A percentile compares a stretch with the other conserved stretches of the same genome.
phyloP scores from a whole-genome alignment of 2,113 vertebrate genomes.

The Pachypanchax playfairii region DNA sequence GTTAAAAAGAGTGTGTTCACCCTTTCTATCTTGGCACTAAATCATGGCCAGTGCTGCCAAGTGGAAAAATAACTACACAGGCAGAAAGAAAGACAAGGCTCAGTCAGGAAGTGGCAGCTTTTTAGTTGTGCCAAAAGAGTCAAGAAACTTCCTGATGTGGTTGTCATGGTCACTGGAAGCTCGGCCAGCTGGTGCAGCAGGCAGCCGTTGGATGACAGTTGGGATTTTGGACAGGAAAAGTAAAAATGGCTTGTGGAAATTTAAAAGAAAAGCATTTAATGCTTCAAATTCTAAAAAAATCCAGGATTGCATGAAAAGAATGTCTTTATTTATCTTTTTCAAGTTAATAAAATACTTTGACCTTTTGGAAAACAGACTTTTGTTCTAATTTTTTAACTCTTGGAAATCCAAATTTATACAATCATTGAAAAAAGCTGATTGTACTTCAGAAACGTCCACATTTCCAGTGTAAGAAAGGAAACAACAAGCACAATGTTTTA shows the following conservation, averaged over 20 bases:
- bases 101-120: slow-evolving; percentile 79
- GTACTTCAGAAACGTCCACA: neutral
- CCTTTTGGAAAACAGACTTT: too few relatives aligned
- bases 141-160: slow-evolving; percentile 75
- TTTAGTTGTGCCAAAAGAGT: slow-evolving; percentile 73
- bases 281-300: slow-evolving; percentile 17
- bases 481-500: neutral
- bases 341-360: neutral
- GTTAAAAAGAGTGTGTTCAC: slow-evolving; percentile 58
- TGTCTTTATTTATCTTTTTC: too few relatives aligned
- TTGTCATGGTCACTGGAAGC: slow-evolving; percentile 72
- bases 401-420: neutral
- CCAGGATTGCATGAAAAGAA: neutral
- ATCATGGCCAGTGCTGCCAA: slow-evolving; percentile 53
- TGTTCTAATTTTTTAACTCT: neutral
- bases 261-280: slow-evolving; percentile 52
- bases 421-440: neutral
- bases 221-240: slow-evolving; percentile 25
- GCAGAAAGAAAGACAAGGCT: slow-evolving; percentile 67
- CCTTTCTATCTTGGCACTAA: slow-evolving; percentile 62
- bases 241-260: too few relatives aligned
- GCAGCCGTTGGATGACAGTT: slow-evolving; percentile 62
- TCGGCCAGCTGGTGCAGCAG: slow-evolving; percentile 69
- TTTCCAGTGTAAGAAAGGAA: too few relatives aligned
- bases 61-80: slow-evolving; percentile 63